Percentiles rank a stretch among this genome's conserved stretches.
Conservation (phyloP, 1,140 invertebrate species). For the Rhopalosiphum padi region DNA sequence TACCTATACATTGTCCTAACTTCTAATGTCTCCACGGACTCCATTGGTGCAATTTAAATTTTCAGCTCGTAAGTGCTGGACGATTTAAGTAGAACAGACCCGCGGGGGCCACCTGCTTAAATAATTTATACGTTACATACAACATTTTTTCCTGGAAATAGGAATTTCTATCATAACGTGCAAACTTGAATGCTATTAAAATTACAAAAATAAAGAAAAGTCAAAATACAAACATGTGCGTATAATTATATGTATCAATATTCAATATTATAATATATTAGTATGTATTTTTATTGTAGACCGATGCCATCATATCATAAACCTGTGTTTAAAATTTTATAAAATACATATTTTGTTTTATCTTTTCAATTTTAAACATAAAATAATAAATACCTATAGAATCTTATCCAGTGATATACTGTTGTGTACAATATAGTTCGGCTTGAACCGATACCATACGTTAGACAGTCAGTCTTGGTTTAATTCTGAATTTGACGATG, state of each 20-base stretch:
- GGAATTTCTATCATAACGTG: background rate
- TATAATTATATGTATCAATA: background rate
- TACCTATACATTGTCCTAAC: background rate
- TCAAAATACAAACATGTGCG: background rate
- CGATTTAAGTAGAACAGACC: constrained; percentile 3
- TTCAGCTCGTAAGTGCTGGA: background rate
- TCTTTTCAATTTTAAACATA: background rate
- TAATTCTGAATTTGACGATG: too few species aligned
- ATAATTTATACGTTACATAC: background rate
- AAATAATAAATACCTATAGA: background rate
- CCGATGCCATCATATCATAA: background rate
- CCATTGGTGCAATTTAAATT: background rate
- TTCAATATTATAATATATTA: background rate
- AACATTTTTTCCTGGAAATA: background rate
- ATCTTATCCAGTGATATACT: background rate
- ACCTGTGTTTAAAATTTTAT: background rate
- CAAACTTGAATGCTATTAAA: background rate
- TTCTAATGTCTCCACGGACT: background rate
- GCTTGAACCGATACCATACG: too few species aligned
- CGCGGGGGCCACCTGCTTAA: background rate
- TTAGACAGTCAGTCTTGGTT: too few species aligned
- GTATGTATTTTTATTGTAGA: background rate
- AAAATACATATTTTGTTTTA: background rate
- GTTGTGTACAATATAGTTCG: too few species aligned
- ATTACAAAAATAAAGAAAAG: background rate